These are phyloP conservation scores for Thryonomys swinderianus DNA, from an alignment of 2,113 vertebrate species.

Conservation along the genomic window DNA sequence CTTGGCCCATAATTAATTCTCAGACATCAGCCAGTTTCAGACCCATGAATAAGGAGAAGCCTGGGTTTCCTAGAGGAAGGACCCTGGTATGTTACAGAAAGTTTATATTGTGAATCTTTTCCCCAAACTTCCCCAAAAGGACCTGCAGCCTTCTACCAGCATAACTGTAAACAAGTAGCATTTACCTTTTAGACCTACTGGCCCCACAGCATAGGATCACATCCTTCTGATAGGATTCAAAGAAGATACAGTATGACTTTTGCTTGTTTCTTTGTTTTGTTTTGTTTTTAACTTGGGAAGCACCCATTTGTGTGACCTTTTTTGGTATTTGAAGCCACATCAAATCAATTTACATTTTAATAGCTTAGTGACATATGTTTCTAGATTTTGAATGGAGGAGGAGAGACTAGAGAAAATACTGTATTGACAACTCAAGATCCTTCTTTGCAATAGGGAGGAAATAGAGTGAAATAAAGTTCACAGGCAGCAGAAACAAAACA, in stretches of 20 bases:
- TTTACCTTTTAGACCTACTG: not conserved
- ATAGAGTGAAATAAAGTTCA: not conserved
- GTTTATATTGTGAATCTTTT: not conserved
- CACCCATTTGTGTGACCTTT: not conserved
- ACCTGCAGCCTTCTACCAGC: not conserved
- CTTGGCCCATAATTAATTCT: not conserved
- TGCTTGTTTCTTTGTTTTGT: no score
- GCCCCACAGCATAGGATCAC: not conserved
- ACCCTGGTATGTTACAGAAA: not conserved
- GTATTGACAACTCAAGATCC: not conserved
- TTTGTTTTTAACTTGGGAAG: not conserved
- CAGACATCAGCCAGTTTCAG: not conserved
- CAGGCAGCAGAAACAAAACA: not conserved
- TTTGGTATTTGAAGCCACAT: not conserved
- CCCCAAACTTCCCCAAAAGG: not conserved
- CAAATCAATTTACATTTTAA: conserved; percentile 21
- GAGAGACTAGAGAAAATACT: not conserved
- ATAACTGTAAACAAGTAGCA: not conserved
- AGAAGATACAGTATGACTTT: not conserved
- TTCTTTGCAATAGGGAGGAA: conserved; percentile 15
- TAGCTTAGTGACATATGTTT: not conserved
- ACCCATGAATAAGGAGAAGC: not conserved
- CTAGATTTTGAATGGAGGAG: not conserved
- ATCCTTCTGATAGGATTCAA: not conserved
- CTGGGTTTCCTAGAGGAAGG: not conserved